Evolutionary conservation across 2,888 invertebrate species (phyloP).

Genomic region (Mamestra brassicae): DNA sequence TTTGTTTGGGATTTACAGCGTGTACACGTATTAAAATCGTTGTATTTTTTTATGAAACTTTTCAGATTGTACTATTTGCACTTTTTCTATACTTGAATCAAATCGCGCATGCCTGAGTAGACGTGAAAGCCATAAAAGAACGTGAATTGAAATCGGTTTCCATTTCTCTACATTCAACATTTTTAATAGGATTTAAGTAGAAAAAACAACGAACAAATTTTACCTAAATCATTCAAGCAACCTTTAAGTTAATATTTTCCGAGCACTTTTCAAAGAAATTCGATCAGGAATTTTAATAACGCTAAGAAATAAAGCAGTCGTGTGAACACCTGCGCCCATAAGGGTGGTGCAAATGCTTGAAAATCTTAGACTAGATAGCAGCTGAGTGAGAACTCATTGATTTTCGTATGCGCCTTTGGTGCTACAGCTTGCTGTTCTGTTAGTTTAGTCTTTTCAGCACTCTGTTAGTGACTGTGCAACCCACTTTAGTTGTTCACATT

Average conservation of each 20-base stretch:
- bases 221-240: slow-evolving; percentile 40
- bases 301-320: slow-evolving; percentile 39
- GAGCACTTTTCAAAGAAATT: slow-evolving; percentile 27
- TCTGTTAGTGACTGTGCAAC: slow-evolving; percentile 27
- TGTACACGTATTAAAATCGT: background rate
- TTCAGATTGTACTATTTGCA: background rate
- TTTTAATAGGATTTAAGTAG: slow-evolving; percentile 45
- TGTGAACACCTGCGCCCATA: slow-evolving; percentile 49
- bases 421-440: slow-evolving; percentile 19
- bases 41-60: background rate
- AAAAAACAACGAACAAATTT: slow-evolving; percentile 25
- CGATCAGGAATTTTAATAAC: slow-evolving; percentile 56
- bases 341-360: slow-evolving; percentile 38
- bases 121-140: slow-evolving; percentile 41
- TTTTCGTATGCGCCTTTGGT: slow-evolving; percentile 37
- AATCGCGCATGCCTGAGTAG: slow-evolving; percentile 7
- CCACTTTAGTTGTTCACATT: slow-evolving; percentile 47
- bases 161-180: slow-evolving; percentile 39
- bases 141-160: slow-evolving; percentile 43
- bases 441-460: slow-evolving; percentile 31
- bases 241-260: slow-evolving; percentile 19
- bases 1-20: background rate
- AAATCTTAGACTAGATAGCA: slow-evolving; percentile 37
- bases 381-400: slow-evolving; percentile 39
- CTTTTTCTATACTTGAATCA: slow-evolving; percentile 18